Percentiles rank a stretch among this genome's conserved stretches.
Conservation (phyloP, 2,888 invertebrate species). For the Eilema griseolum region DNA sequence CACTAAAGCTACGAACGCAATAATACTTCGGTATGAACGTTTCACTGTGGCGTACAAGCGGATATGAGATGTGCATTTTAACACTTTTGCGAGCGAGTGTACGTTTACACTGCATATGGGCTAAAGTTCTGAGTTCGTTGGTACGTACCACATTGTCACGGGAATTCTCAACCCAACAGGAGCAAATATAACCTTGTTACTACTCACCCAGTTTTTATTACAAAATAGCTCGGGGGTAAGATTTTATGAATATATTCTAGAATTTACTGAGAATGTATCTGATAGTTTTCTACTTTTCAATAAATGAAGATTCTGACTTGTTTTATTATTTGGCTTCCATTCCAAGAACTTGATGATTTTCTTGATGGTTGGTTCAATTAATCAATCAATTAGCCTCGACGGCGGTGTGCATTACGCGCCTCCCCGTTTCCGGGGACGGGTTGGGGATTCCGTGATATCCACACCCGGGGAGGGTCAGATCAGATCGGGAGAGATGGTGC, state of each 20-base stretch:
- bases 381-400: too few species aligned
- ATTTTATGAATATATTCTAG: not conserved
- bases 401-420: too few species aligned
- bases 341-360: too few species aligned
- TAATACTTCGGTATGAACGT: not conserved
- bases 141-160: conserved; percentile 55
- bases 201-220: conserved; percentile 45
- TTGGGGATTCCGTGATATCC: too few species aligned
- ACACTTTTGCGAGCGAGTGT: conserved; percentile 41
- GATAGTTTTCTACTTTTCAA: not conserved
- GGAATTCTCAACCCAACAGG: conserved; percentile 52
- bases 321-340: not conserved
- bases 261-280: not conserved
- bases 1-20: conserved; percentile 1
- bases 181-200: conserved; percentile 61
- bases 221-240: conserved; percentile 27
- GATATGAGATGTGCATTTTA: conserved; percentile 18
- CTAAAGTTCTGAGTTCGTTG: conserved; percentile 51
- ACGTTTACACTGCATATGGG: conserved; percentile 57
- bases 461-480: too few species aligned
- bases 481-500: too few species aligned
- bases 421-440: too few species aligned
- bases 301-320: not conserved
- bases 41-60: not conserved
- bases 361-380: too few species aligned